Evolutionary conservation across 2,797 vertebrate genomes (phyloP), one percentile per base, ranked within the genome.

Genomic region (Clarias pachynema): DNA sequence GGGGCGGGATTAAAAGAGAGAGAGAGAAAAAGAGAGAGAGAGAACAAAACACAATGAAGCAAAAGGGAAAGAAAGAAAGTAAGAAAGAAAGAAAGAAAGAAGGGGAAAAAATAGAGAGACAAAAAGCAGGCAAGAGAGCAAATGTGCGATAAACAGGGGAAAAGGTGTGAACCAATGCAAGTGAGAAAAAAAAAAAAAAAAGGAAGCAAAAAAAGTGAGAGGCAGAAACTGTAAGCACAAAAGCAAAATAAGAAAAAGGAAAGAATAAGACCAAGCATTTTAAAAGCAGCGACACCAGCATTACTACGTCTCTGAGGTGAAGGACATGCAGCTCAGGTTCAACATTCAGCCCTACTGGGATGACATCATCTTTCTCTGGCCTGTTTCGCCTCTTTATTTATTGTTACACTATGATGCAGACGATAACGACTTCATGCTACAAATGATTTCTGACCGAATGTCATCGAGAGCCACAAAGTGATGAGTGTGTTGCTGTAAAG

Each of bases 1-100:
- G 60, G 7, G 6, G 75, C 88, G 87, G 92, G 89, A 66, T 9
- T 86, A 85, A 94, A 53, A n/a, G 4, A 26, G 3, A n/a, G 14
- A 16, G 5, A 83, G 65, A 29, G 88, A 90, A 74, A 90, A 90
- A 93, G 70, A 91, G 88, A 92, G 86, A 91, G n/a, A 81, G 16
- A 53, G 12, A 82, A 53, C 60, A 40, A 40, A 69, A 66, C 10
- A 49, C 10, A 49, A 12, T 49, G 44, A 49, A 49, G 44, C 44
- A 49, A 10, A 20, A 66, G 44, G n/a, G 40, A 62, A 29, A 56
- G 26, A 16, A 7, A 77, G 5, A n/a, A 24, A 53, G 75, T 59
- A 63, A 31, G 44, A 24, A 4, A 79, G 74, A 26, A 56, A 63
- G 79, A 26, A 22, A 40, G 34, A 72, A 9, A 70, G 75, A 57